Percentiles rank a stretch among this genome's conserved stretches.
phyloP scores from a whole-genome alignment of 2,888 invertebrate species.

The Cyclophora albipunctata region DNA sequence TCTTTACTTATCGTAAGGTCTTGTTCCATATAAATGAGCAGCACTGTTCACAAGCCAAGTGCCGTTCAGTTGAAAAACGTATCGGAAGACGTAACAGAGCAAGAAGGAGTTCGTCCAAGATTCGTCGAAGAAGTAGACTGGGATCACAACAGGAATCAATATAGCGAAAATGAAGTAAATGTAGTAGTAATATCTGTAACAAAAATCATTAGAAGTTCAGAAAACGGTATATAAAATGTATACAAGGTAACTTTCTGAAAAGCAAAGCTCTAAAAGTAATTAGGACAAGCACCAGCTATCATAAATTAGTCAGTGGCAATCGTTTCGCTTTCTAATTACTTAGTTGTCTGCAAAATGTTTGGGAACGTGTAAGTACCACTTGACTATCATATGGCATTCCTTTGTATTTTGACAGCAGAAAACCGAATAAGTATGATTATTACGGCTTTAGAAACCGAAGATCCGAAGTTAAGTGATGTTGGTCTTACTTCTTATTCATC shows the following conservation, averaged over 20 bases:
- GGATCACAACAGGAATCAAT: conserved; percentile 77
- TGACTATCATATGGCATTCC: too few species aligned
- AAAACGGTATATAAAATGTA: neutral
- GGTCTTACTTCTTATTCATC: conserved; percentile 82
- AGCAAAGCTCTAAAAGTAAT: too few species aligned
- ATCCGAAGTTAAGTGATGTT: neutral
- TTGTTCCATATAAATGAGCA: conserved; percentile 85
- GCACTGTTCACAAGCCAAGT: conserved; percentile 90
- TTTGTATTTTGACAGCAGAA: too few species aligned
- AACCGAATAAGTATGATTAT: too few species aligned
- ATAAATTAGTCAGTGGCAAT: too few species aligned
- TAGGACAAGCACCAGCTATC: too few species aligned
- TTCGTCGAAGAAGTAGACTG: conserved; percentile 83
- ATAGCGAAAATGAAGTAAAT: conserved; percentile 77
- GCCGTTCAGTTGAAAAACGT: conserved; percentile 78
- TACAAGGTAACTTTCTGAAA: too few species aligned
- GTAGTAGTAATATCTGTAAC: conserved; percentile 78
- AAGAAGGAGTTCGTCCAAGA: conserved; percentile 75
- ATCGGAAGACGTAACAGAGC: conserved; percentile 77
- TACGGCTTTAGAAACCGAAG: too few species aligned
- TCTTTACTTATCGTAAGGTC: conserved; percentile 83
- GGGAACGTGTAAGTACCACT: too few species aligned
- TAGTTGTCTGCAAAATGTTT: too few species aligned
- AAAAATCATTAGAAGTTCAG: neutral
- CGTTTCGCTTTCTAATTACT: too few species aligned